Evolutionary conservation across 2,888 invertebrate species (phyloP), one percentile per base, ranked within the genome.

Genomic region (Junonia oenone): DNA sequence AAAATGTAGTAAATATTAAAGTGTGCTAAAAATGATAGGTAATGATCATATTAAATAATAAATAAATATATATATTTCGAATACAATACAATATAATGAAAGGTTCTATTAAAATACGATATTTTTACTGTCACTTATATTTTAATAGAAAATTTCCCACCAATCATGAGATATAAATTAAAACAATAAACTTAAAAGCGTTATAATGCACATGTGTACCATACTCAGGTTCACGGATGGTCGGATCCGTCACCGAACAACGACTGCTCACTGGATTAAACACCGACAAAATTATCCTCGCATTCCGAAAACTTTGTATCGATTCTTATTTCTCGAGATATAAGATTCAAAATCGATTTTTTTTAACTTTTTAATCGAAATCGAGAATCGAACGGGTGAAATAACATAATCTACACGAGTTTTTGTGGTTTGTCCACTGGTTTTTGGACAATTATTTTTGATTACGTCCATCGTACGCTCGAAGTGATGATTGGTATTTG

Each of bases 371-470:
- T 29, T 19, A 19, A 50, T 62, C 56, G 61, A 56, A 61, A 64
- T 58, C 68, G 63, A 75, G 68, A 75, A 76, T 81, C 75, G 73
- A 78, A 76, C 68, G 69, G 67, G 71, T 76, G 62, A 64, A 68
- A 71, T 67, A 68, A 69, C 62, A 67, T 82, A 78, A 81, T 81
- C 76, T 76, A 73, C 74, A 73, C 69, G 71, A 70, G 74, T 79
- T 78, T 78, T 78, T 81, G 81, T 78, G 84, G 81, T 76, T 65
- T 65, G 69, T 68, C 69, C 70, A 65, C 64, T 70, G 74, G 72
- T 74, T 81, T 83, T 78, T 55, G 71, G 71, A 76, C 75, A 78
- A 83, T 85, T 80, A 79, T 75, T 69, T 78, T 68, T 80, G 78
- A 83, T 83, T 78, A 71, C 68, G n/a, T 38, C 38, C 17, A 19